Base-by-base conservation (phyloP, 1,140 invertebrate genomes). In the Drosophila bocqueti region DNA sequence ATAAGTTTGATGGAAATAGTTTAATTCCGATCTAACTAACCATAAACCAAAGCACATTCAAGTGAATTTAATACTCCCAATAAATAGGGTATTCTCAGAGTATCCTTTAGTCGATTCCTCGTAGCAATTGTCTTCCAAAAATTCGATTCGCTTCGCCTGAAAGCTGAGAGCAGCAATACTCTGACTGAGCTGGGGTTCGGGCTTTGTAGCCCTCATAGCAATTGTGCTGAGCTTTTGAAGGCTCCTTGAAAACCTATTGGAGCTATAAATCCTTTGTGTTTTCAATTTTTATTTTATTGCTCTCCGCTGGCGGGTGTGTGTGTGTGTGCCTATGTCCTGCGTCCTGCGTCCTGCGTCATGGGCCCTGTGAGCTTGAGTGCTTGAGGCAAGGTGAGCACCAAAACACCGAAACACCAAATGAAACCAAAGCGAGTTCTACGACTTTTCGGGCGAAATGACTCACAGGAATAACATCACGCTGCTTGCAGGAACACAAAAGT, bases 251-350 rank as follows among this genome's bases (percentile, higher is more conserved):
- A 90, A 90, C 85, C 85, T 90, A 90, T 90, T 90, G 86, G 89
- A 90, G 85, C 85, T 90, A 90, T 90, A 90, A 90, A 90, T 90
- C 85, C 85, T 90, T 90, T 90, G 85, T 90, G 85, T 90, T 90
- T 90, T 90, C 85, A 90, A 90, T 90, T 90, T 90, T 90, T 90
- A 90, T 90, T 90, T 90, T 90, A 90, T 90, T 90, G 85, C 85
- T 90, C 85, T 79, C 81, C 76, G 74, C 81, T 84, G 81, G 58
- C 83, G 52, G 72, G 63, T 57, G 67, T 50, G 75, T 61, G 34
- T 34, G 62, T 43, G 24, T 26, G 40, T 62, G 42, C n/a, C n/a
- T n/a, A n/a, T 59, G 65, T 54, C 68, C 5, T 29, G 55, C 71
- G 77, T 54, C 62, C 52, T 38, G 38, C 34, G 40, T 43, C 31